A percentile compares a stretch with the other conserved stretches of the same genome.
These are phyloP conservation scores for Polyommatus iphigenia DNA, from an alignment of 2,888 invertebrate genomes.

Conservation along the genomic window DNA sequence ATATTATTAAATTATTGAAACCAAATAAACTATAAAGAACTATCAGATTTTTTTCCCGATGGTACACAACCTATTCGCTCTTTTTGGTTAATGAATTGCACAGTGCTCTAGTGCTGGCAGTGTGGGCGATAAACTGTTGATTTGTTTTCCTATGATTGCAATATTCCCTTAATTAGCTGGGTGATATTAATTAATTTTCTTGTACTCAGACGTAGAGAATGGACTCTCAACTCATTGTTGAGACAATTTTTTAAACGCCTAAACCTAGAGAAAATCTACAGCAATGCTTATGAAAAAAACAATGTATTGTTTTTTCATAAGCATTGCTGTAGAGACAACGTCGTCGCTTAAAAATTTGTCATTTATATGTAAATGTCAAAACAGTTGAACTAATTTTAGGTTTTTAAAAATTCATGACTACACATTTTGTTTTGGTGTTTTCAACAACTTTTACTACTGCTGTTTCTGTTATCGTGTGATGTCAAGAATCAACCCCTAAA, in stretches of 20 bases:
- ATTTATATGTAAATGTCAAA: no score
- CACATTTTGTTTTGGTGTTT: not conserved
- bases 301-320: no score
- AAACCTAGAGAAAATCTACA: no score
- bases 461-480: not conserved
- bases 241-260: no score
- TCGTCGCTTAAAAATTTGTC: no score
- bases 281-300: no score
- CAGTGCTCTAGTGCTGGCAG: conserved; percentile 53
- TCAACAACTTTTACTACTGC: not conserved
- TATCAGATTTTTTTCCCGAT: not conserved
- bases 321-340: no score
- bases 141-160: conserved; percentile 29
- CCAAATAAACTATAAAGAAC: not conserved
- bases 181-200: conserved; percentile 6
- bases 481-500: not conserved
- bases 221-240: no score
- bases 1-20: no score
- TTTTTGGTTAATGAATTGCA: conserved; percentile 56
- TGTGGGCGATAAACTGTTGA: conserved; percentile 53
- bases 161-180: conserved; percentile 23
- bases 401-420: no score
- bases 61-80: conserved; percentile 31
- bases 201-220: no score
- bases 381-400: no score